A percentile compares a stretch with the other conserved stretches of the same genome.
Evolutionary conservation across 2,888 invertebrate species (phyloP).

Genomic region (Lepidochitona cinerea): DNA sequence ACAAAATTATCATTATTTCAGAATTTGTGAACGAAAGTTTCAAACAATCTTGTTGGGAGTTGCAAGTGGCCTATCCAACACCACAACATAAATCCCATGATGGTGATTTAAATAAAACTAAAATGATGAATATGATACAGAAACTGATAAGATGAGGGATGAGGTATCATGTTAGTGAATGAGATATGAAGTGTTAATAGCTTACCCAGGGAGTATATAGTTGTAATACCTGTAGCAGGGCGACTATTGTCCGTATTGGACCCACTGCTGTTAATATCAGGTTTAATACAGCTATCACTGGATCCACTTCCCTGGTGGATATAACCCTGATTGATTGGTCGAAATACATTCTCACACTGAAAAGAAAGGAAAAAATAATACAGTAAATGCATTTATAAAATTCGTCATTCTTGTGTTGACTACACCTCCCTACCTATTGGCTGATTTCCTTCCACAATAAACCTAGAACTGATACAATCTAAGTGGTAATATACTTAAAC

Average conservation of each 20-base stretch:
- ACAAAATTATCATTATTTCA: no score
- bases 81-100: neutral
- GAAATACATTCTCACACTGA: slow-evolving; percentile 38
- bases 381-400: no score
- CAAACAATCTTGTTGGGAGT: no score
- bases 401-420: no score
- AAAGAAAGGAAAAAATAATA: neutral
- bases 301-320: slow-evolving; percentile 66
- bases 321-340: slow-evolving; percentile 62
- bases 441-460: no score
- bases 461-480: no score
- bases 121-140: neutral
- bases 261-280: slow-evolving; percentile 59
- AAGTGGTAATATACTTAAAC: no score
- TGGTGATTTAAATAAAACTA: no score
- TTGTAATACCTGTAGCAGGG: slow-evolving; percentile 52
- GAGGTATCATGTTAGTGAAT: no score
- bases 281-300: slow-evolving; percentile 67
- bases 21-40: no score
- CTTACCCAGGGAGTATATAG: slow-evolving; percentile 9
- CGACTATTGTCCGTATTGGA: slow-evolving; percentile 65
- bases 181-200: neutral
- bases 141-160: neutral
- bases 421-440: no score
- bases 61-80: no score